Conservation (phyloP, 2,888 invertebrate genomes). For the Leucophora obtusa region DNA sequence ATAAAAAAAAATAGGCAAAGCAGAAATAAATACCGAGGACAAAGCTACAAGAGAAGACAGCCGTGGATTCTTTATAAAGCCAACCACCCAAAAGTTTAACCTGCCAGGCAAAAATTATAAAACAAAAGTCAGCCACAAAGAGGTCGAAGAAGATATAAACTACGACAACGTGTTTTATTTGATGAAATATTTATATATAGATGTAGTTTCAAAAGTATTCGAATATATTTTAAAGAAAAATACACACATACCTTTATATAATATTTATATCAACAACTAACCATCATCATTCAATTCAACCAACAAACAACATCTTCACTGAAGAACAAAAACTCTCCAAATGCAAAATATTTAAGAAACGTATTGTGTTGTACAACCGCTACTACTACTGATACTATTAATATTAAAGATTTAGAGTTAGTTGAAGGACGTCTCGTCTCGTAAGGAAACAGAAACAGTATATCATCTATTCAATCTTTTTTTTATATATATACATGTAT, state of each 20-base stretch:
- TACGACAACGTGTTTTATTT: conserved; percentile 36
- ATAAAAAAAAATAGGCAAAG: conserved; percentile 22
- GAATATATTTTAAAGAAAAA: conserved; percentile 59
- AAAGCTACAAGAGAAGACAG: conserved; percentile 44
- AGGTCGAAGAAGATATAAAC: conserved; percentile 33
- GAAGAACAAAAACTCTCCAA: conserved; percentile 20
- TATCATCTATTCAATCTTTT: conserved; percentile 37
- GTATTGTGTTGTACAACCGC: conserved; percentile 1
- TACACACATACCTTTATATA: conserved; percentile 41
- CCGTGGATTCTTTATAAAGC: conserved; percentile 30
- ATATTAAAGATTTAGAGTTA: conserved; percentile 17
- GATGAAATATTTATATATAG: conserved; percentile 2
- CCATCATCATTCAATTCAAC: conserved; percentile 3
- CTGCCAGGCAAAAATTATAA: conserved; percentile 70
- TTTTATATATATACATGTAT: conserved; percentile 50
- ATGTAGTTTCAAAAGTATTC: conserved; percentile 60
- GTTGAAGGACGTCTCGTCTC: conserved; percentile 21
- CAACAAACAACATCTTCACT: conserved; percentile 17
- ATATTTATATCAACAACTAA: conserved; percentile 34
- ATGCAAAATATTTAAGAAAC: conserved; percentile 10
- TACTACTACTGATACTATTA: conserved; percentile 14
- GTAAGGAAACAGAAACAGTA: conserved; percentile 55
- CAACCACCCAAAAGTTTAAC: conserved; percentile 63
- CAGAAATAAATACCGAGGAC: conserved; percentile 52
- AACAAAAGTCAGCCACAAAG: conserved; percentile 51